phyloP scores from a whole-genome alignment of 2,113 vertebrate species.

The Urocynchramus pylzowi region DNA sequence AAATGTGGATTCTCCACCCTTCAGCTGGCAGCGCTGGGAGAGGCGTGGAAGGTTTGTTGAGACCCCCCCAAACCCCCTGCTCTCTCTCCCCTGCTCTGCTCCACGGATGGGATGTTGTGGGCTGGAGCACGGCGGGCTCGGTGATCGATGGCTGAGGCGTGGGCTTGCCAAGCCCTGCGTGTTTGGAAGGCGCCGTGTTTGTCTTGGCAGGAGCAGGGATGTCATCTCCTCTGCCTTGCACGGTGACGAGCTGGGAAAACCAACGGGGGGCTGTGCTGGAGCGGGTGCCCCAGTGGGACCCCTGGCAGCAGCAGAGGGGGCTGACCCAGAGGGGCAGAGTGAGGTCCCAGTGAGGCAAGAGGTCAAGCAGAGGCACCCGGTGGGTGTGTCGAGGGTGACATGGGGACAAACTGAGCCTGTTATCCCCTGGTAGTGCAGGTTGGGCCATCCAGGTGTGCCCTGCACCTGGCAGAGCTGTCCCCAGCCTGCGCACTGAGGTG shows the following conservation, averaged over 20 bases:
- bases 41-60: rapidly evolving
- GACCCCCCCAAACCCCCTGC: rapidly evolving
- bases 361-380: not conserved
- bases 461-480: not conserved
- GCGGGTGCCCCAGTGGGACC: not conserved
- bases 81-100: not conserved
- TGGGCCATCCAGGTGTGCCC: not conserved
- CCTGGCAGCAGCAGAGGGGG: not conserved
- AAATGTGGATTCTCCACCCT: not conserved
- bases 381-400: rapidly evolving
- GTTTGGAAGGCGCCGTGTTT: constrained; percentile 54
- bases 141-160: constrained; percentile 32
- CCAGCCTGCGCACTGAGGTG: rapidly evolving
- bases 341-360: rapidly evolving
- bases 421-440: not conserved
- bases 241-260: constrained; percentile 27
- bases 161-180: constrained; percentile 42
- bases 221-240: constrained; percentile 32
- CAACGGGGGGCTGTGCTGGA: not conserved
- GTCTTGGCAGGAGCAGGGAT: constrained; percentile 47
- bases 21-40: not conserved
- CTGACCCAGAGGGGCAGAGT: not conserved
- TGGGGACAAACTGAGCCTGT: not conserved
- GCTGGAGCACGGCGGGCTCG: not conserved
- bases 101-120: not conserved